Percentiles rank a stretch among this genome's conserved stretches.
Evolutionary conservation across 2,113 vertebrate species (phyloP).

Genomic region (Oxyura jamaicensis): DNA sequence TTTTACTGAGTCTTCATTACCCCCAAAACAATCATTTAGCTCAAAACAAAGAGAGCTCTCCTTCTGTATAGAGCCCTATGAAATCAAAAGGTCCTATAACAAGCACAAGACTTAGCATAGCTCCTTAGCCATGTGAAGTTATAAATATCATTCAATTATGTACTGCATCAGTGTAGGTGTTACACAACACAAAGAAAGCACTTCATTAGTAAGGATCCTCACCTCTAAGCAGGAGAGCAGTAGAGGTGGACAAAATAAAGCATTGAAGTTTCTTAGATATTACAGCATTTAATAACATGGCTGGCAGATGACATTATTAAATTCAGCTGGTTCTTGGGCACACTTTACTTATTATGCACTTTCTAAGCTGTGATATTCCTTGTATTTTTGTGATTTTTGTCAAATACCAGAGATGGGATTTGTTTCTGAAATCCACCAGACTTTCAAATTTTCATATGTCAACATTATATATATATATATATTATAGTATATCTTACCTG

Average conservation of each 20-base stretch:
- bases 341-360: not conserved
- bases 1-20: not conserved
- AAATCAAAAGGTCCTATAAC: not conserved
- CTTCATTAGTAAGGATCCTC: not conserved
- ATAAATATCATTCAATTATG: not conserved
- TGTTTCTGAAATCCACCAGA: not conserved
- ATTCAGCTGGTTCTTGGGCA: not conserved
- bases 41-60: not conserved
- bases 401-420: not conserved
- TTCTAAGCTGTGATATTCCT: not conserved
- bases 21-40: not conserved
- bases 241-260: not conserved
- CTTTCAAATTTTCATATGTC: not conserved
- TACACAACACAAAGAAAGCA: not conserved
- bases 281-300: not conserved
- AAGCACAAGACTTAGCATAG: not conserved
- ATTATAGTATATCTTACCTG: not conserved
- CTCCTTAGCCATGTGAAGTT: not conserved
- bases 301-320: not conserved
- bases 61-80: not conserved
- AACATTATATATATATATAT: not conserved
- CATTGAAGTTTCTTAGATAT: not conserved
- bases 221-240: not conserved
- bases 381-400: not conserved
- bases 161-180: fast-evolving